phyloP scores from a whole-genome alignment of 2,797 vertebrate genomes.

The Luscinia luscinia region DNA sequence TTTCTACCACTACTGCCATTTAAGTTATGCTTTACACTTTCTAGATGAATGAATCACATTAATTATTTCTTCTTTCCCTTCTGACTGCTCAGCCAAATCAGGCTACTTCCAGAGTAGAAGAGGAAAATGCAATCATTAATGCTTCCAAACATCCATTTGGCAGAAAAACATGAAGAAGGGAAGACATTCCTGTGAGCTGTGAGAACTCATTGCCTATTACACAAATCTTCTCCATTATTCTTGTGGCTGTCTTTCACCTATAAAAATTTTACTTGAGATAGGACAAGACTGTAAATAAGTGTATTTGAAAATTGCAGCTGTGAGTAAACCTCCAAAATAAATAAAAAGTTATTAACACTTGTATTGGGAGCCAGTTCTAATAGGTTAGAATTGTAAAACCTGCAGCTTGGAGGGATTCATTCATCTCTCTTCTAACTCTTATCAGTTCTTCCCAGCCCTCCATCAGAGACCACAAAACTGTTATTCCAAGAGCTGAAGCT shows the following conservation, averaged over 20 bases:
- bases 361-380: background rate
- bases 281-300: background rate
- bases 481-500: background rate
- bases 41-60: slow-evolving; percentile 38
- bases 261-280: background rate
- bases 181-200: background rate
- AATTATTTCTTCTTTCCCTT: slow-evolving; percentile 32
- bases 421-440: background rate
- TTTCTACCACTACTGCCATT: background rate
- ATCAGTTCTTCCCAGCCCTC: background rate
- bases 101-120: slow-evolving; percentile 45
- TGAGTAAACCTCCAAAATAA: background rate
- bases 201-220: background rate
- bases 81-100: slow-evolving; percentile 56
- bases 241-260: background rate
- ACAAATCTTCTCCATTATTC: background rate
- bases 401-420: background rate
- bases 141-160: slow-evolving; percentile 49
- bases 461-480: background rate
- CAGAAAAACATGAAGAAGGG: background rate
- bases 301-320: background rate
- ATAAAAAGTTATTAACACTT: background rate
- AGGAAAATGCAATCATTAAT: slow-evolving; percentile 46
- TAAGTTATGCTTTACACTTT: slow-evolving; percentile 34
- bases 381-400: background rate